Evolutionary conservation across 2,113 vertebrate genomes (phyloP).

Genomic region (Ranitomeya variabilis): DNA sequence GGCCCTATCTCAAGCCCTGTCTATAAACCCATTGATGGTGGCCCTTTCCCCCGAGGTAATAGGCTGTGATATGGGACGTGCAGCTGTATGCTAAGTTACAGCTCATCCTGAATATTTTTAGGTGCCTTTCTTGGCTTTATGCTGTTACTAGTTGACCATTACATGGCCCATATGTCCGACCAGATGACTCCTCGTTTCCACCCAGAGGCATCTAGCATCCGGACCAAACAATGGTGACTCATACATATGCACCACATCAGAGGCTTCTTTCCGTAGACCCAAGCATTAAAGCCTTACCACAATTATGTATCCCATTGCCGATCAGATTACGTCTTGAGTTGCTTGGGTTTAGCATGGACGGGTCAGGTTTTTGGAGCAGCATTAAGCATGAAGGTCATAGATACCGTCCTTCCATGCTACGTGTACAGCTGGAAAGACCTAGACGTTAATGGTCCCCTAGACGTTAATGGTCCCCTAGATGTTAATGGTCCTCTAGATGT

Average conservation of each 20-base stretch:
- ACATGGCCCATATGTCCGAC: slow-evolving; percentile 22
- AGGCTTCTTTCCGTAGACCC: neutral
- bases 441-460: no score
- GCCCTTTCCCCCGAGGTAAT: neutral
- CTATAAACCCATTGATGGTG: accelerated
- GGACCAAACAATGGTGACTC: neutral
- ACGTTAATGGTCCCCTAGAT: no score
- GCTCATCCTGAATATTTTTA: slow-evolving; percentile 27
- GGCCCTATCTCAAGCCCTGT: accelerated
- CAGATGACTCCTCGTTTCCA: slow-evolving; percentile 36
- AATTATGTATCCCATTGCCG: neutral
- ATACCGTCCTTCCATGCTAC: no score
- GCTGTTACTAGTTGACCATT: slow-evolving; percentile 11
- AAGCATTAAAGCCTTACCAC: neutral
- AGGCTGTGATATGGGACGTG: neutral
- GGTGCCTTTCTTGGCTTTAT: neutral
- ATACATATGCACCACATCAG: neutral
- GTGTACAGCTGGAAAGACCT: no score
- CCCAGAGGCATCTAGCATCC: neutral
- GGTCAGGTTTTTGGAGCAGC: no score
- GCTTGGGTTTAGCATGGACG: no score
- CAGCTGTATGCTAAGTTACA: slow-evolving; percentile 27
- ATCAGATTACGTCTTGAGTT: no score
- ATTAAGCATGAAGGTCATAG: no score
- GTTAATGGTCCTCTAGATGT: no score